Percentiles rank a stretch among this genome's conserved stretches.
Conservation (phyloP, 1,140 invertebrate species). For the Anthonomus grandis region DNA sequence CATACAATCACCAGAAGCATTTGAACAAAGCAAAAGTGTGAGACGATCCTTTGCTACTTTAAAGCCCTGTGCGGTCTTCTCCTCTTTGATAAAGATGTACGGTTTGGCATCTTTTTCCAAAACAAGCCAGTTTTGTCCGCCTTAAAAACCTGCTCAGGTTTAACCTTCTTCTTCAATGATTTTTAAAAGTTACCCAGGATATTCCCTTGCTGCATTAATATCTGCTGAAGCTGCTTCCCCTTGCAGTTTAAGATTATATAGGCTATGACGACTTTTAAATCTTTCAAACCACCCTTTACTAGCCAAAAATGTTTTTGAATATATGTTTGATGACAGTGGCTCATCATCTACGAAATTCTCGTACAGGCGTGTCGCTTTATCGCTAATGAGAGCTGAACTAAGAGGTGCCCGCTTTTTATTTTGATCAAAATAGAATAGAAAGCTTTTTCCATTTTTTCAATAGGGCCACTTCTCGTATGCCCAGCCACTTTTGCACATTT, state of each 20-base stretch:
- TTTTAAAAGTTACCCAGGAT: slow-evolving; percentile 30
- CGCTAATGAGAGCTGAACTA: slow-evolving; percentile 8
- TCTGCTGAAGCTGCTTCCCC: slow-evolving; percentile 41
- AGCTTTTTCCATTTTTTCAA: slow-evolving; percentile 14
- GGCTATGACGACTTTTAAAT: slow-evolving; percentile 39
- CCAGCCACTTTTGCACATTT: slow-evolving; percentile 2
- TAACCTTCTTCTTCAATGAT: slow-evolving; percentile 40
- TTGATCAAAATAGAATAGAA: slow-evolving; percentile 9
- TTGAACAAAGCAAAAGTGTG: slow-evolving; percentile 20
- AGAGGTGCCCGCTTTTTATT: slow-evolving; percentile 11
- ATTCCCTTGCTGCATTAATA: slow-evolving; percentile 33
- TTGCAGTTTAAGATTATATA: slow-evolving; percentile 44
- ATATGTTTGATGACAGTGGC: slow-evolving; percentile 2
- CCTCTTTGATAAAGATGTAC: slow-evolving; percentile 47
- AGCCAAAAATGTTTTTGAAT: slow-evolving; percentile 17
- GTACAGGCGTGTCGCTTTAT: slow-evolving; percentile 11
- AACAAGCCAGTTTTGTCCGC: slow-evolving; percentile 23
- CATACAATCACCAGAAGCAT: slow-evolving; percentile 21
- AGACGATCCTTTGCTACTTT: slow-evolving; percentile 49
- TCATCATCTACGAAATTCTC: slow-evolving; percentile 8
- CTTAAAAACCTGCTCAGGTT: slow-evolving; percentile 27
- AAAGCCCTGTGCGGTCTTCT: slow-evolving; percentile 47
- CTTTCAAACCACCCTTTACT: slow-evolving; percentile 25
- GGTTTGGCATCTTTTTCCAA: slow-evolving; percentile 37
- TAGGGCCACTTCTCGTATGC: background rate